Evolutionary conservation across 2,797 vertebrate genomes (phyloP), one percentile per base, ranked within the genome.

Genomic region (Artibeus jamaicensis): DNA sequence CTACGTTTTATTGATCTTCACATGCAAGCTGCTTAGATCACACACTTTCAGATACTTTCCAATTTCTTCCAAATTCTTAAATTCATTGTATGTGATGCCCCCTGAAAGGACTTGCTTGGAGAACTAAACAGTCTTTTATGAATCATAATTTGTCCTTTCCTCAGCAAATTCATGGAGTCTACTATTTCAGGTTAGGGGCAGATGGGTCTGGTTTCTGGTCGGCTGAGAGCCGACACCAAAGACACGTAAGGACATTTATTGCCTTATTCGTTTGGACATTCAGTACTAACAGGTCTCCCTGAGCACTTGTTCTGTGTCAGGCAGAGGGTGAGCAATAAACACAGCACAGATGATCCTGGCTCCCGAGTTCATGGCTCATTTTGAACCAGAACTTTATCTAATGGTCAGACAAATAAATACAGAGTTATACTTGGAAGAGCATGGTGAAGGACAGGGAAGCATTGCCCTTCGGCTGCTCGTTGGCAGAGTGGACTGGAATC

Each of bases 251-350:
- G 39, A 67, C 5, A 10, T n/a, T n/a, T n/a, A n/a, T 39, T 34
- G 0, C 4, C 34, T 74, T 14, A 5, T 37, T 79, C 34, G 8
- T 32, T 46, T 44, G 89, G 26, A n/a, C 22, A 8, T 83, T 65
- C 15, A 2, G 0, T 7, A 18, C 34, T n/a, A 14, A 77, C 0
- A 22, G 0, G 0, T 34, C 53, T 34, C 59, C 18, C 26, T 1
- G 71, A 50, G 24, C 22, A 0, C 39, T 50, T 26, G 10, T 8
- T 91, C 57, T 37, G 7, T 8, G 10, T 67, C 62, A 46, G 55
- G 44, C 9, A 50, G 57, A 32, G 3, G 42, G 12, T 18, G 79
- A 87, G 26, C 26, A 29, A 1, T 8, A 34, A 67, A 24, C 67
- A 2, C 9, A 3, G 3, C 48, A 12, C 9, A 0, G 5, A 87